Evolutionary conservation across 1,140 invertebrate genomes (phyloP).

Genomic region (Drosophila bocki): DNA sequence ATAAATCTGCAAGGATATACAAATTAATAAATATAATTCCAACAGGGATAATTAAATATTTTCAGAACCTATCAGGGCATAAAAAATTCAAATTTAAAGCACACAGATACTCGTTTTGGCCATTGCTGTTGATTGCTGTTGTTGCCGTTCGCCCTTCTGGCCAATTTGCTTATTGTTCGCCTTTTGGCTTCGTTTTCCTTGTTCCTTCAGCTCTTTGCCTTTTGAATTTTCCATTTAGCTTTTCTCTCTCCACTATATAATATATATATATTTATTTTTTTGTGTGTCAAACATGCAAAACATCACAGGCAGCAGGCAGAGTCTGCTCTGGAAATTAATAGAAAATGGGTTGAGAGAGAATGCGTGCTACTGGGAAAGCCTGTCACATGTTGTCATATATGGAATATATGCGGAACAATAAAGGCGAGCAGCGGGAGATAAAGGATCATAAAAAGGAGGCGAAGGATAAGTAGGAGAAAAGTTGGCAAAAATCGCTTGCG

Average conservation of each 20-base stretch:
- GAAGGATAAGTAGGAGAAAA: slow-evolving; percentile 49
- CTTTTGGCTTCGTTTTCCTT: slow-evolving; percentile 50
- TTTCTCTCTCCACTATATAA: background rate
- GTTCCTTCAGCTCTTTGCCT: slow-evolving; percentile 13
- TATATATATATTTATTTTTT: background rate
- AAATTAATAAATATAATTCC: background rate
- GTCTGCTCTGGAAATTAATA: slow-evolving; percentile 37
- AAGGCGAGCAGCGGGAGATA: slow-evolving; percentile 67
- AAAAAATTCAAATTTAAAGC: slow-evolving; percentile 4
- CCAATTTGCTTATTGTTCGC: slow-evolving; percentile 67
- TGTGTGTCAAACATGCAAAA: slow-evolving; percentile 52
- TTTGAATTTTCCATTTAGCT: slow-evolving; percentile 20
- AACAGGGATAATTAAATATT: background rate
- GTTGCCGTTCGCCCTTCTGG: slow-evolving; percentile 52
- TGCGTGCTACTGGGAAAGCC: slow-evolving; percentile 27
- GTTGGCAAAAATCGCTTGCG: slow-evolving; percentile 68
- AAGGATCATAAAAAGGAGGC: slow-evolving; percentile 25
- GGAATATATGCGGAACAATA: slow-evolving; percentile 51
- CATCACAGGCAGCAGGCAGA: slow-evolving; percentile 19
- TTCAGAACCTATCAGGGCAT: background rate
- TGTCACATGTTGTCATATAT: slow-evolving; percentile 40
- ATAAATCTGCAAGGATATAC: too few relatives aligned
- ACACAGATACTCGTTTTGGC: background rate
- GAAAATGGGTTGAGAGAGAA: slow-evolving; percentile 32
- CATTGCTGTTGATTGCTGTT: slow-evolving; percentile 41